Evolutionary conservation across 1,140 invertebrate species (phyloP), one percentile per base, ranked within the genome.

Genomic region (Leptestheria dahalacensis): DNA sequence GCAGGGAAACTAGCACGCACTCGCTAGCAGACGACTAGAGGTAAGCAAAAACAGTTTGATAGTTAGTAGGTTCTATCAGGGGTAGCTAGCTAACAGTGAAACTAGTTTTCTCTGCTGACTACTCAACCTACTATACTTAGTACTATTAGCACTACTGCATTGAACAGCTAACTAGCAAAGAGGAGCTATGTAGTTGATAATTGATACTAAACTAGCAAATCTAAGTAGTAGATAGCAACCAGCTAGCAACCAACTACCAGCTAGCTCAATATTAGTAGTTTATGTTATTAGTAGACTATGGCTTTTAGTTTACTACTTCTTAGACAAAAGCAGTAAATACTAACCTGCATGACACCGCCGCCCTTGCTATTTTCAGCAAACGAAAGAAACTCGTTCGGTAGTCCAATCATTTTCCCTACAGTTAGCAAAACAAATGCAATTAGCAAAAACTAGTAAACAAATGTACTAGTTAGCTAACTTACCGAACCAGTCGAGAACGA

Each of bases 401-500:
- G 72, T 1, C 89, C 88, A 64, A 96, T 94, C 59, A 92, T 91
- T 67, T 74, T 41, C 68, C 75, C 73, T 58, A 48, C 9, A 18
- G 10, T 23, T n/a, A n/a, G 33, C 33, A 15, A 41, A 15, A 41
- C 33, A 6, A 41, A 41, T 9, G 6, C 33, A 15, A 41, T 41
- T 9, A 41, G 6, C 33, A 41, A 41, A 9, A 6, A 41, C 33
- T 41, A 41, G 15, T 41, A 6, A 15, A 41, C 15, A 41, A 41
- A 9, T 15, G 33, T n/a, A 24, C 2, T 52, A 21, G 20, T 3
- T n/a, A 54, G n/a, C 11, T 21, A 47, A 64, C 67, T 79, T 79
- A 85, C 91, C 95, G 65, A 98, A 78, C 96, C 95, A 99, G 73
- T 99, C 93, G 52, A 96, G 72, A 51, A 98, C 89, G 62, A 98